A percentile compares a stretch with the other conserved stretches of the same genome.
Evolutionary conservation across 2,797 vertebrate species (phyloP).

Genomic region (Spinus olivaceus): DNA sequence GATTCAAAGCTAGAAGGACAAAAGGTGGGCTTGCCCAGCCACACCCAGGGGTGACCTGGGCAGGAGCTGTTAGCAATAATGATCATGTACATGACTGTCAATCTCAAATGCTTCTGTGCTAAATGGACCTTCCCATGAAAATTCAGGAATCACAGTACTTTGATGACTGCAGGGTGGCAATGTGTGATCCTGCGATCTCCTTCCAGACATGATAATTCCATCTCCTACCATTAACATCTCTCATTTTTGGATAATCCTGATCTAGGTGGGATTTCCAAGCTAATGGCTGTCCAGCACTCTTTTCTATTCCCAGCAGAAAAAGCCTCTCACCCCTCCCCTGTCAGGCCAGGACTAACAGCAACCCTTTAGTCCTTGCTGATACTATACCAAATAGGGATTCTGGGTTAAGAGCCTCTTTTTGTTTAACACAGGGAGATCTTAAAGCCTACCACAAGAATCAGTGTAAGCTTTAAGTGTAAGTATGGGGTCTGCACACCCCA

Average conservation of each 20-base stretch:
- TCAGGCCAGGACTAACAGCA: background rate
- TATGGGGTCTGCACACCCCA: background rate
- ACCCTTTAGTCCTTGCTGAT: background rate
- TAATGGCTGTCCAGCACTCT: background rate
- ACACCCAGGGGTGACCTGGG: background rate
- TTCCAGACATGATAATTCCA: background rate
- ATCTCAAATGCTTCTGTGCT: background rate
- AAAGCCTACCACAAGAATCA: background rate
- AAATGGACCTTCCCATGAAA: background rate
- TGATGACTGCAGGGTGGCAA: background rate
- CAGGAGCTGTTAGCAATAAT: background rate
- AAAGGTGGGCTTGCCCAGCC: background rate
- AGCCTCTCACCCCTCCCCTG: fast-evolving
- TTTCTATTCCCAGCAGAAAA: background rate
- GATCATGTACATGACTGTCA: background rate
- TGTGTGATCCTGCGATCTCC: background rate
- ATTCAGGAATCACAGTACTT: background rate
- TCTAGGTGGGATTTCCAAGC: background rate
- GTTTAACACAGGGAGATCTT: background rate
- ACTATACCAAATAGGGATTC: background rate
- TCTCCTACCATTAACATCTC: background rate
- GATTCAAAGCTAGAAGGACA: background rate
- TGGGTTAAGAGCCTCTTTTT: background rate
- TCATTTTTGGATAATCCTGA: background rate
- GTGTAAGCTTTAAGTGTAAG: background rate